Conservation (phyloP, 1,140 invertebrate genomes). For the Panagrolaimus sp. region DNA sequence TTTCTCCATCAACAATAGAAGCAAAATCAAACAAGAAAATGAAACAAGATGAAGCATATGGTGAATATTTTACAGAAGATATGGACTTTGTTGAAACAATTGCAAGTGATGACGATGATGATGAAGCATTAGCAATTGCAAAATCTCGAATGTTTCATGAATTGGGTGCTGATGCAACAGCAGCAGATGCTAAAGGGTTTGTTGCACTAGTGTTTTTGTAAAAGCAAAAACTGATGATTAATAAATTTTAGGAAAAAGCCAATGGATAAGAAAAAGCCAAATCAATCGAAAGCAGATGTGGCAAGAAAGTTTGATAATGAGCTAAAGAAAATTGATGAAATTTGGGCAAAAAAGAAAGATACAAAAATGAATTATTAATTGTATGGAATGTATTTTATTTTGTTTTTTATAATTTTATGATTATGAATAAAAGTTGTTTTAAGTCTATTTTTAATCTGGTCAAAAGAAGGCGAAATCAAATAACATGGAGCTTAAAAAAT, state of each 20-base stretch:
- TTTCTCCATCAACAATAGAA: background rate
- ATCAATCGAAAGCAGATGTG: slow-evolving; percentile 3
- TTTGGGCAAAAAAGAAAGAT: background rate
- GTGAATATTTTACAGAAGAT: slow-evolving; percentile 6
- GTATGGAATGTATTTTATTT: background rate
- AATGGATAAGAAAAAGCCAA: slow-evolving; percentile 1
- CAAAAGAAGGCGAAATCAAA: no score
- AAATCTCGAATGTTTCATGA: background rate
- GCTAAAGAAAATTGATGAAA: slow-evolving; percentile 10
- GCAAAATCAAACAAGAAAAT: background rate
- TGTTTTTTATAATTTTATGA: background rate
- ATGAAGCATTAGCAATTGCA: background rate
- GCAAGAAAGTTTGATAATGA: slow-evolving; percentile 6
- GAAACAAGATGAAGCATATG: background rate
- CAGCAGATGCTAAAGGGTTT: background rate
- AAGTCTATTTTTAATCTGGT: no score
- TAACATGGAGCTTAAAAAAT: no score
- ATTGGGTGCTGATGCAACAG: slow-evolving; percentile 4
- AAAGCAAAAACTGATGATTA: no score
- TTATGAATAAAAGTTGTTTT: background rate
- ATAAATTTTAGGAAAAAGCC: background rate
- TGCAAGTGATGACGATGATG: slow-evolving; percentile 3
- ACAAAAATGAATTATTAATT: background rate
- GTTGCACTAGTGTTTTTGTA: no score
- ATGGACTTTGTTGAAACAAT: slow-evolving; percentile 14